These are phyloP conservation scores for Halotydeus destructor DNA, from an alignment of 1,140 invertebrate species.

Conservation along the genomic window DNA sequence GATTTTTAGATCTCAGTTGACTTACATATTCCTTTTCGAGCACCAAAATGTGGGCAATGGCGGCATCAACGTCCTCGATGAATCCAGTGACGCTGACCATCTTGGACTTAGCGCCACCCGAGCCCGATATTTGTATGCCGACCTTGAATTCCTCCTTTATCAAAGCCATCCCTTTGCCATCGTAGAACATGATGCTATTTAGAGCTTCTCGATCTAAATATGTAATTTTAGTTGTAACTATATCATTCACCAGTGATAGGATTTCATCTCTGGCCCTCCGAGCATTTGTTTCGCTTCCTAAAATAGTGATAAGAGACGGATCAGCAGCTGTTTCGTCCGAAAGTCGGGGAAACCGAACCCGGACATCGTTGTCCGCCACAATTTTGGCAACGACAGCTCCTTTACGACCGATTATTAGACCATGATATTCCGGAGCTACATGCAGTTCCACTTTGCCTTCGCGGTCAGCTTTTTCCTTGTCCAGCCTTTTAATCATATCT, in stretches of 20 bases:
- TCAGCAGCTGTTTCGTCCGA: too few relatives aligned
- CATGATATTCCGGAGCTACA: too few relatives aligned
- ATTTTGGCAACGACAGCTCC: too few relatives aligned
- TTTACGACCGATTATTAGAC: too few relatives aligned
- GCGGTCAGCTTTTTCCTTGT: not conserved
- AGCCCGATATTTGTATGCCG: constrained; percentile 50
- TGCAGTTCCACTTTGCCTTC: too few relatives aligned
- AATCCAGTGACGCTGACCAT: constrained; percentile 63
- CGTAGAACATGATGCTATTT: constrained; percentile 77
- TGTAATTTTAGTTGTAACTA: constrained; percentile 59
- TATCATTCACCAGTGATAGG: constrained; percentile 69
- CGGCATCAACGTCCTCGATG: constrained; percentile 67
- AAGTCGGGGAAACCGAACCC: too few relatives aligned
- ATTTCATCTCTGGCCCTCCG: constrained; percentile 67
- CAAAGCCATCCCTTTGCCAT: constrained; percentile 59
- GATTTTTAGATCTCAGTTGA: too few relatives aligned
- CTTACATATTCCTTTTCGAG: constrained; percentile 56
- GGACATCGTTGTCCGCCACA: too few relatives aligned
- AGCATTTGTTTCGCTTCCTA: constrained; percentile 71
- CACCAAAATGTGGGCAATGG: constrained; percentile 66
- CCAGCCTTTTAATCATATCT: not conserved
- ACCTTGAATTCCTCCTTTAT: constrained; percentile 75
- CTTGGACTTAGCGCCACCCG: constrained; percentile 49
- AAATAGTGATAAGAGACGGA: constrained; percentile 73
- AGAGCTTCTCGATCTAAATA: constrained; percentile 50